phyloP scores from a whole-genome alignment of 2,797 vertebrate species.

The Chiloscyllium punctatum region DNA sequence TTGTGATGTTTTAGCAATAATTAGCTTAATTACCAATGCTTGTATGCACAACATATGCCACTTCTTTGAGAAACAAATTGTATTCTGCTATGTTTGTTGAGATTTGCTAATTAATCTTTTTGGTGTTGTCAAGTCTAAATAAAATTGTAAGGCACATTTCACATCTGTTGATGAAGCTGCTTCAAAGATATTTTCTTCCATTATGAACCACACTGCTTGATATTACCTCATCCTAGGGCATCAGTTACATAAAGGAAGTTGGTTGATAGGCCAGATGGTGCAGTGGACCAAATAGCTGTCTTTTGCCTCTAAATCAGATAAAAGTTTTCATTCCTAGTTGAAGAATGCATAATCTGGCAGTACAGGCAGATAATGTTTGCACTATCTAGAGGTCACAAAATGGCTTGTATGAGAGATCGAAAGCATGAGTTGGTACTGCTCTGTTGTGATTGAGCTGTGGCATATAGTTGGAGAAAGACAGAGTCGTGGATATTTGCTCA shows the following conservation, averaged over 20 bases:
- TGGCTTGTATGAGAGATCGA: background rate
- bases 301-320: background rate
- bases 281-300: background rate
- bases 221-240: background rate
- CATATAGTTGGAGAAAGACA: background rate
- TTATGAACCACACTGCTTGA: background rate
- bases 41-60: background rate
- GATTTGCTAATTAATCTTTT: background rate
- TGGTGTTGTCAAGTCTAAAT: background rate
- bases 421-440: background rate
- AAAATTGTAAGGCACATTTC: background rate
- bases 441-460: background rate
- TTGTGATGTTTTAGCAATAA: background rate
- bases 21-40: slow-evolving; percentile 12
- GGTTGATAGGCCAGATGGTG: background rate
- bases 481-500: background rate
- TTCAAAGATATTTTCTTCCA: background rate
- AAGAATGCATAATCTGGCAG: background rate
- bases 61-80: background rate
- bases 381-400: background rate
- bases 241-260: background rate
- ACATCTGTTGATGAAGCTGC: background rate
- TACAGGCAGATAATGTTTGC: too few species aligned
- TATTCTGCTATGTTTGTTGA: background rate
- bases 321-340: background rate